Percentiles rank a stretch among this genome's conserved stretches.
These are phyloP conservation scores for Latheticus oryzae DNA, from an alignment of 2,888 invertebrate species.

Conservation along the genomic window DNA sequence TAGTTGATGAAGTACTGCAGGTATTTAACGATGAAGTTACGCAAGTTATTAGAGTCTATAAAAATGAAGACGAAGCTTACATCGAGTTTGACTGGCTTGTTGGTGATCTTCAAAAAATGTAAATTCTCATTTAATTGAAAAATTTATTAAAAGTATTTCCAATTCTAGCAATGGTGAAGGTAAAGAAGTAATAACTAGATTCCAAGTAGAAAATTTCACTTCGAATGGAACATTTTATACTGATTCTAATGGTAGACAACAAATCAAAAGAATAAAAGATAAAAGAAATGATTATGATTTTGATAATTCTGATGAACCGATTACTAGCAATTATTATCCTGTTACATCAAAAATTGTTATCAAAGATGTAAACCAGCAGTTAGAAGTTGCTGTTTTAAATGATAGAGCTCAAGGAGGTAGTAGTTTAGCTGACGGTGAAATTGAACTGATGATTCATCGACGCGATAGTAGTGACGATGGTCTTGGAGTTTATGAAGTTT, in stretches of 20 bases:
- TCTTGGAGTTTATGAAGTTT: conserved; percentile 91
- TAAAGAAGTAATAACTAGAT: conserved; percentile 86
- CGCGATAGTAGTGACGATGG: conserved; percentile 87
- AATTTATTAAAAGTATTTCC: background rate
- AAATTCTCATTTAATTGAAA: too few species aligned
- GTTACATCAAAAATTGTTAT: conserved; percentile 84
- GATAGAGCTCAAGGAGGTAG: conserved; percentile 87
- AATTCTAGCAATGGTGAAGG: too few species aligned
- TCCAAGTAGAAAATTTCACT: conserved; percentile 67
- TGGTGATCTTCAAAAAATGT: conserved; percentile 64
- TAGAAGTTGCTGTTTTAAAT: conserved; percentile 72
- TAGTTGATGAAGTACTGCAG: conserved; percentile 74
- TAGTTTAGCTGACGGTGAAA: conserved; percentile 78
- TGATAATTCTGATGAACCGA: conserved; percentile 73
- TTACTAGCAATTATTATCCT: conserved; percentile 94
- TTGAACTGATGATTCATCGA: conserved; percentile 93
- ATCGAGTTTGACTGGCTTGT: conserved; percentile 79
- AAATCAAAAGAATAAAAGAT: conserved; percentile 76
- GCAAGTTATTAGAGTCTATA: conserved; percentile 76
- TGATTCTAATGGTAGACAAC: conserved; percentile 93
- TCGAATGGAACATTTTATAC: conserved; percentile 77
- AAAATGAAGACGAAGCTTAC: conserved; percentile 63
- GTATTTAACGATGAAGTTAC: conserved; percentile 75
- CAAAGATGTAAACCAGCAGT: conserved; percentile 66
- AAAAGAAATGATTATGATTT: conserved; percentile 81